These are phyloP conservation scores for Talpa occidentalis DNA, from an alignment of 2,113 vertebrate genomes.

Conservation along the genomic window DNA sequence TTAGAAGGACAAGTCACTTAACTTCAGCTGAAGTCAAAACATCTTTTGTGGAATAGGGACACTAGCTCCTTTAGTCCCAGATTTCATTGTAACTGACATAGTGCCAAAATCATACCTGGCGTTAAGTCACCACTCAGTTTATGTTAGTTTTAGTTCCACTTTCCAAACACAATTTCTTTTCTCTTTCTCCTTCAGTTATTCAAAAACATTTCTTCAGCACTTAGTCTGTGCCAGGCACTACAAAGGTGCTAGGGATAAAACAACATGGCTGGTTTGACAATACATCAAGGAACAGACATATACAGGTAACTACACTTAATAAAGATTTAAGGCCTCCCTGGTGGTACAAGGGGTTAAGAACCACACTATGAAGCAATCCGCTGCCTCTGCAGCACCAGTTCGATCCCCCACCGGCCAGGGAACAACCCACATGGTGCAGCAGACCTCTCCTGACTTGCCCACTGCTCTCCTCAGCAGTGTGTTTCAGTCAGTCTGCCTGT, in stretches of 20 bases:
- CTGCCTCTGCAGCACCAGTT: no score
- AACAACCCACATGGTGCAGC: no score
- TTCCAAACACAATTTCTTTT: neutral
- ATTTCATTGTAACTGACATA: neutral
- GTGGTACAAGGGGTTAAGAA: no score
- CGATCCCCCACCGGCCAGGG: no score
- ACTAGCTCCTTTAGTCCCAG: neutral
- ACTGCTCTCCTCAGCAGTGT: no score
- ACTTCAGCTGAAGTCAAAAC: neutral
- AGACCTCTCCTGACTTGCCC: no score
- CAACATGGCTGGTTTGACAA: neutral
- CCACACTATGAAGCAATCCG: no score
- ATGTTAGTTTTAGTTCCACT: neutral
- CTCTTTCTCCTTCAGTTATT: neutral
- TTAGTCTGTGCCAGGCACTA: neutral
- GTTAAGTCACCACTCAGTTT: neutral
- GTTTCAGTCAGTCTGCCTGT: no score
- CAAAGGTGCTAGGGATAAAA: neutral
- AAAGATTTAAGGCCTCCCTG: no score
- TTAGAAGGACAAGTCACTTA: slow-evolving; percentile 6
- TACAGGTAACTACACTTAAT: neutral
- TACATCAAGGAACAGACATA: neutral
- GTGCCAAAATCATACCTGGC: neutral
- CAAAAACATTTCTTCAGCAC: neutral
- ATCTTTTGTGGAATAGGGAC: neutral